Conservation (phyloP, 30 jellyfish, hydroid and myxozoan species). For the Pseudorhiza aurosa region DNA sequence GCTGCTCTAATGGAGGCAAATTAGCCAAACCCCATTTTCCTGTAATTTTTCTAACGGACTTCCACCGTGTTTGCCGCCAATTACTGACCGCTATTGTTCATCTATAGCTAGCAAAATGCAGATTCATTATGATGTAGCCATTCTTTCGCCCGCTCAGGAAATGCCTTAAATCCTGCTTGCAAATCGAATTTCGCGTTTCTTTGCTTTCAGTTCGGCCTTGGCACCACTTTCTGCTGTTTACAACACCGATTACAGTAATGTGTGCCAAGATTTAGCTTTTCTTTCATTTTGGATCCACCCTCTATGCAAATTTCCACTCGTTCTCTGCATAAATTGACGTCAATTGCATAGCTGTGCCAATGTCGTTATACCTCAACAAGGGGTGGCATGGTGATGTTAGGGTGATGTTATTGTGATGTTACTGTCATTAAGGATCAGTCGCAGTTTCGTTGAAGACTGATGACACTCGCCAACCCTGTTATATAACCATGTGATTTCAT, state of each 20-base stretch:
- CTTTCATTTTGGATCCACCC: slow-evolving; percentile 10
- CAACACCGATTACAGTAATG: slow-evolving; percentile 5
- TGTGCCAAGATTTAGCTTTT: slow-evolving; percentile 3
- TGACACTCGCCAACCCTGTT: too few relatives aligned
- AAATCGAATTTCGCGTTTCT: neutral
- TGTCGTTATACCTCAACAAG: neutral
- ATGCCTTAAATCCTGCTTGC: neutral
- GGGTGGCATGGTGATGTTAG: neutral
- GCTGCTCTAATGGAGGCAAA: too few relatives aligned
- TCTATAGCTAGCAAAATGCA: too few relatives aligned
- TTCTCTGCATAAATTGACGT: slow-evolving; percentile 8
- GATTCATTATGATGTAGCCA: neutral
- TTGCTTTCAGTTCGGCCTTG: neutral
- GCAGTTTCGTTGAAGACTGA: too few relatives aligned
- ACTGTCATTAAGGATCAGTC: too few relatives aligned
- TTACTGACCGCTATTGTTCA: too few relatives aligned
- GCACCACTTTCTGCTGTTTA: slow-evolving; percentile 4
- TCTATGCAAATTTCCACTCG: neutral
- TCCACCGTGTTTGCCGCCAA: too few relatives aligned
- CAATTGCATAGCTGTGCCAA: neutral
- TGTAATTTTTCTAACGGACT: too few relatives aligned
- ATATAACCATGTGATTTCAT: too few relatives aligned
- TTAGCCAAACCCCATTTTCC: too few relatives aligned
- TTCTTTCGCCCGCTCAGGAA: slow-evolving; percentile 5
- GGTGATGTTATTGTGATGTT: too few relatives aligned